Conservation (phyloP, 2,113 vertebrate species). For the Rhinopomastus cyanomelas region DNA sequence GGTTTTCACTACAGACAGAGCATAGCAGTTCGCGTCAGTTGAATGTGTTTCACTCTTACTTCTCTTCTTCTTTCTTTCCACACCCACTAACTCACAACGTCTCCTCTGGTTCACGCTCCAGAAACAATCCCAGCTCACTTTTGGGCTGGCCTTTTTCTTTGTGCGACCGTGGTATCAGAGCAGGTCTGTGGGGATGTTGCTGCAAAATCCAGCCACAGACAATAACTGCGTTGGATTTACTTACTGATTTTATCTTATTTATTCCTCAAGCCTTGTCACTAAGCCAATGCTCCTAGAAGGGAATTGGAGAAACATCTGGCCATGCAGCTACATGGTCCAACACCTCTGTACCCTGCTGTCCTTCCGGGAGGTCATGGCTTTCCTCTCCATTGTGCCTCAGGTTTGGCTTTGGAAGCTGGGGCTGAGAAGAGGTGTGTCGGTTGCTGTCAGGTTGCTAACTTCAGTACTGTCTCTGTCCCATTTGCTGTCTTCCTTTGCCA, state of each 20-base stretch:
- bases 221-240: neutral
- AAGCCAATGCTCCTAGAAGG: neutral
- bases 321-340: too few species aligned
- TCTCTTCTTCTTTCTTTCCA: neutral
- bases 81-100: neutral
- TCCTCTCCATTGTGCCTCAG: neutral
- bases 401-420: neutral
- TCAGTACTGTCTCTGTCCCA: neutral
- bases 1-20: neutral
- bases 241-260: neutral
- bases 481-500: neutral
- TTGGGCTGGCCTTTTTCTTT: neutral
- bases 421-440: neutral
- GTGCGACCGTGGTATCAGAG: neutral
- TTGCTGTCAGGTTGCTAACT: neutral
- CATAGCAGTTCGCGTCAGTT: neutral
- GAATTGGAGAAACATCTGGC: neutral
- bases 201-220: neutral
- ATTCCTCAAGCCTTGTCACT: neutral
- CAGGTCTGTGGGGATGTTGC: neutral
- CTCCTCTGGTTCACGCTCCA: neutral
- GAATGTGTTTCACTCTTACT: neutral
- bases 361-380: neutral
- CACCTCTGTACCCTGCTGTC: fast-evolving
- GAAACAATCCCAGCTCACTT: neutral